phyloP scores from a whole-genome alignment of 2,888 invertebrate species.

The Congeria kusceri region DNA sequence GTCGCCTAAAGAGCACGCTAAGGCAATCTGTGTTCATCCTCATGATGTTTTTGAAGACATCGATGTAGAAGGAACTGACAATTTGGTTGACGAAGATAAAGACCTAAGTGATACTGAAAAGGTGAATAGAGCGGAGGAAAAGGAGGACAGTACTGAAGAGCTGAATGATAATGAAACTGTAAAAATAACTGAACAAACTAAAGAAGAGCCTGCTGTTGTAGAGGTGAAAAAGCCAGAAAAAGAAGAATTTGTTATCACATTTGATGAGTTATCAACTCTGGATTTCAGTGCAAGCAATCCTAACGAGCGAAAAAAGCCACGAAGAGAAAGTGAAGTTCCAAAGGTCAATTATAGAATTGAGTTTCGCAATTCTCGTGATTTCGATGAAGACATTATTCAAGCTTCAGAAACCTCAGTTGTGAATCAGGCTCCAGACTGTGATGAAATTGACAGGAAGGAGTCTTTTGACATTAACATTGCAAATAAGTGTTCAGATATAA shows the following conservation, averaged over 20 bases:
- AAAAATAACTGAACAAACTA: not conserved
- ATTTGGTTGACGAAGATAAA: too few species aligned
- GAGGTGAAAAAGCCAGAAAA: conserved; percentile 47
- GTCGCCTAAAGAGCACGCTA: conserved; percentile 57
- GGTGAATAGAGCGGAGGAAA: not conserved
- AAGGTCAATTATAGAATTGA: conserved; percentile 55
- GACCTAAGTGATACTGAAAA: not conserved
- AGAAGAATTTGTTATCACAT: conserved; percentile 79
- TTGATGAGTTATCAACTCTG: conserved; percentile 75
- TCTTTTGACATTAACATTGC: conserved; percentile 53
- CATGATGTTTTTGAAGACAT: conserved; percentile 1
- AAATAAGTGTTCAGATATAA: conserved; percentile 72
- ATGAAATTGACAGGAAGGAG: conserved; percentile 33
- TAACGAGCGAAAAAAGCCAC: conserved; percentile 43
- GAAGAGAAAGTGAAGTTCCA: conserved; percentile 29
- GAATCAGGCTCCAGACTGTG: conserved; percentile 36
- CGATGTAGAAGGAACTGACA: not conserved
- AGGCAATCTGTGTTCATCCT: not conserved
- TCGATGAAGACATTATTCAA: conserved; percentile 2
- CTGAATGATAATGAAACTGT: not conserved
- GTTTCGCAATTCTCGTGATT: conserved; percentile 48
- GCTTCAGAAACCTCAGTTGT: conserved; percentile 20
- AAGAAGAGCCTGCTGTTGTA: not conserved
- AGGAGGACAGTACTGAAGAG: too few species aligned
- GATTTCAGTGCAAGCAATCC: conserved; percentile 62